Evolutionary conservation across 35 echinoderm and acorn worm genomes (phyloP), one percentile per base, ranked within the genome.

Genomic region (Eucidaris tribuloides): DNA sequence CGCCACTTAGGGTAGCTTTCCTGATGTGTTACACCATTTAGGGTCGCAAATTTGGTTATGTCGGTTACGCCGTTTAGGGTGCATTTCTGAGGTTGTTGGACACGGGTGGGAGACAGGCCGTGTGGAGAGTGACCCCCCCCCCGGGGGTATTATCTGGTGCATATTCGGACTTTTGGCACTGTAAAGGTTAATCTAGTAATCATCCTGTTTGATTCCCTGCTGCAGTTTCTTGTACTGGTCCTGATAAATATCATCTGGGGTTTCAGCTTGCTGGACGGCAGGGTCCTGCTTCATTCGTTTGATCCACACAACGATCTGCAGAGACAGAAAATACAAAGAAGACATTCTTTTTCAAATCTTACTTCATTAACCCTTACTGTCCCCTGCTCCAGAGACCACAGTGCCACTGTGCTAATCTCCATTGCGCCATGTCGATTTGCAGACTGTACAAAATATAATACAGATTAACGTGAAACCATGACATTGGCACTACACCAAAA

Each of bases 261-360:
- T 46, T n/a, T 60, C 62, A 20, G 82, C 82, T 32, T 84, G 30
- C 42, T 71, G 62, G 19, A 84, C 82, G 20, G 82, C 82, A 30
- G 82, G 40, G n/a, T 84, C 82, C 56, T 84, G 45, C 36, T 71
- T 66, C 82, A 84, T 84, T 29, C 60, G 37, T 19, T 7, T 45
- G 32, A 42, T 41, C 23, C 36, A 84, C 18, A 39, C 62, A 45
- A 65, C 20, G 27, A 84, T 19, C 82, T 84, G 54, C 27, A 33
- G 5, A 11, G 32, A 65, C 37, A n/a, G n/a, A 83, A 65, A 18
- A 43, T 35, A 20, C 1, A 44, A n/a, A n/a, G n/a, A 48, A 42
- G 19, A 39, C 32, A 30, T 82, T n/a, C 30, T 43, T 19, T 23
- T n/a, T 6, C 3, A 24, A 15, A 59, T 59, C 13, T 54, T n/a